phyloP scores from a whole-genome alignment of 2,113 vertebrate genomes.

The Myrmecobius fasciatus region DNA sequence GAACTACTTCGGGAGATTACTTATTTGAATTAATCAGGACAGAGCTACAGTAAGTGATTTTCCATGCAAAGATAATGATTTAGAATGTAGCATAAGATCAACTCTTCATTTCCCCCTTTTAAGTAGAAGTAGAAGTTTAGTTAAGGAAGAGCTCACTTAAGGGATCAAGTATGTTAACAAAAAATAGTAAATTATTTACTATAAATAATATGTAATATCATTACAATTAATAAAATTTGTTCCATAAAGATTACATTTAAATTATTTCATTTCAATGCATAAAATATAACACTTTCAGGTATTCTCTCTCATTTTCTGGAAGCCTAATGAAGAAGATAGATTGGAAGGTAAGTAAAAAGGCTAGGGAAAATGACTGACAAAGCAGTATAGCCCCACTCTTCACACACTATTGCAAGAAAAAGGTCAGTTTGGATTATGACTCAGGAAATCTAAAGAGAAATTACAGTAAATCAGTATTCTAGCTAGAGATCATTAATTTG shows the following conservation, averaged over 20 bases:
- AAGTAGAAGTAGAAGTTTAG: background rate
- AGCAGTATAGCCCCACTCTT: background rate
- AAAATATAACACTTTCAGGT: background rate
- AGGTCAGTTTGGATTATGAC: background rate
- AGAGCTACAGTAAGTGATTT: background rate
- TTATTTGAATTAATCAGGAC: background rate
- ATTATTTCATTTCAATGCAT: background rate
- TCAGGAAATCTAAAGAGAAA: background rate
- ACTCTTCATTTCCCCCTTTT: background rate
- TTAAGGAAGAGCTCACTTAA: background rate
- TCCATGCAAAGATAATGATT: background rate
- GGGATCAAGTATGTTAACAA: background rate
- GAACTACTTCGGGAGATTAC: background rate
- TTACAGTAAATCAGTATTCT: background rate
- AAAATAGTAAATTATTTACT: background rate
- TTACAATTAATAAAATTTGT: background rate
- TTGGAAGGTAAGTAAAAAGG: background rate
- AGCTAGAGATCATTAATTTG: background rate
- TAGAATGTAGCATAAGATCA: background rate
- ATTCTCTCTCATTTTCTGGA: background rate
- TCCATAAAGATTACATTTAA: background rate
- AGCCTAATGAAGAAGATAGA: background rate
- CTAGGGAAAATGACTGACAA: background rate
- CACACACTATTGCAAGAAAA: background rate
- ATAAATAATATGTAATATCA: background rate